Percentiles rank a stretch among this genome's conserved stretches.
Evolutionary conservation across 2,113 vertebrate species (phyloP).

Genomic region (Smithornis capensis): DNA sequence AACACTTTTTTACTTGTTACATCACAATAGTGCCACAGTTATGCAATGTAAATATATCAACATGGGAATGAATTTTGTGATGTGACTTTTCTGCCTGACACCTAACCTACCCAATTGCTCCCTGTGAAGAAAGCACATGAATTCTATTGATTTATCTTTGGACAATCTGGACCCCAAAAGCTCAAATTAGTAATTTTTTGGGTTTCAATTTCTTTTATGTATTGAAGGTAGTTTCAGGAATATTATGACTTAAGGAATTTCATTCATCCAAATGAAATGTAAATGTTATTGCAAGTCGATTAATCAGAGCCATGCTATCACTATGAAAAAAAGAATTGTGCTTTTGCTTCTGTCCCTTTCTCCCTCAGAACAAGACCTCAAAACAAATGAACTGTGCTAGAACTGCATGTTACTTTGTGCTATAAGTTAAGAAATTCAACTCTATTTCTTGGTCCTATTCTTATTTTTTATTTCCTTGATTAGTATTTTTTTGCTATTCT

Average conservation of each 20-base stretch:
- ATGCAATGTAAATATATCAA: background rate
- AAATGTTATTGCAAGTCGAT: background rate
- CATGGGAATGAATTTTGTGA: background rate
- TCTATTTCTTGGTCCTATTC: background rate
- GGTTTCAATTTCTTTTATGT: background rate
- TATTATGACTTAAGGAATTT: background rate
- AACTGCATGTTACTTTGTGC: background rate
- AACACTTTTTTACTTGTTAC: background rate
- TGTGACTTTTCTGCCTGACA: background rate
- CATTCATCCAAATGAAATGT: background rate
- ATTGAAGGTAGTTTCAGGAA: background rate
- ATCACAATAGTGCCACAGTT: background rate
- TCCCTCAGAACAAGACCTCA: background rate
- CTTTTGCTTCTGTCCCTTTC: background rate
- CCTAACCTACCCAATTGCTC: background rate
- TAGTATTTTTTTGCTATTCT: background rate
- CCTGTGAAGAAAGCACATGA: background rate
- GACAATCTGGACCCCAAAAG: background rate
- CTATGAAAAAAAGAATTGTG: background rate
- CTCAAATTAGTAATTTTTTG: rapidly evolving
- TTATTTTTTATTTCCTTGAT: background rate
- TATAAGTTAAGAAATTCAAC: background rate
- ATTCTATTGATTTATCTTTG: background rate
- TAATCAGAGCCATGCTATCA: background rate
- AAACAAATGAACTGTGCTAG: background rate